These are phyloP conservation scores for Caerostris darwini DNA, from an alignment of 1,140 invertebrate species.

Conservation along the genomic window DNA sequence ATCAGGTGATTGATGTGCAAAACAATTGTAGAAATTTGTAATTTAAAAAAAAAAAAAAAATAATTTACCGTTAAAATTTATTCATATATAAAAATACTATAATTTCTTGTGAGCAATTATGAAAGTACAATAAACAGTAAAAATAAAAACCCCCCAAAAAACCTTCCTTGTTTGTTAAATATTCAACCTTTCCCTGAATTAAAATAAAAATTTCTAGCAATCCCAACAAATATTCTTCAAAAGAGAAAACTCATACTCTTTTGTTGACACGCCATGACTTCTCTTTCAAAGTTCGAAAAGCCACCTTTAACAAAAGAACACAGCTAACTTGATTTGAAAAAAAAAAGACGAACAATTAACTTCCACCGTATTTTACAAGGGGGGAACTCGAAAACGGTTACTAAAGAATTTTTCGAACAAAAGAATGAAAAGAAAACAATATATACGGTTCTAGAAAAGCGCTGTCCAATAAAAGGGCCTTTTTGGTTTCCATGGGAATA, in stretches of 20 bases:
- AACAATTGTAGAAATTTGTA: too few relatives aligned
- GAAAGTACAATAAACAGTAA: too few relatives aligned
- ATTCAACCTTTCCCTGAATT: too few relatives aligned
- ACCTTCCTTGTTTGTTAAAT: too few relatives aligned
- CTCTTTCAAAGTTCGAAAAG: neutral
- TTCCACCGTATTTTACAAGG: neutral
- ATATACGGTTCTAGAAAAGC: neutral
- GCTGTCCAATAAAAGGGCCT: neutral
- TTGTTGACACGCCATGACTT: neutral
- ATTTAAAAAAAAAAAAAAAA: too few relatives aligned
- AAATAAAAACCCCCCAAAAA: too few relatives aligned
- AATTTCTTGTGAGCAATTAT: too few relatives aligned
- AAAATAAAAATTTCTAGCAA: too few relatives aligned
- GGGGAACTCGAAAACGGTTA: neutral
- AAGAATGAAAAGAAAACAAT: neutral
- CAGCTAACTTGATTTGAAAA: neutral
- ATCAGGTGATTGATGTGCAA: too few relatives aligned
- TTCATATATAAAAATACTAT: too few relatives aligned
- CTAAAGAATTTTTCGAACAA: neutral
- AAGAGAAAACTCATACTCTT: neutral
- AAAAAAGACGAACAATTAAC: neutral
- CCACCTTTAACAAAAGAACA: neutral
- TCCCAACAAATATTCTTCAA: too few relatives aligned
- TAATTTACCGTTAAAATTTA: too few relatives aligned
- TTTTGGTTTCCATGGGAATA: constrained; percentile 34